phyloP scores from a whole-genome alignment of 2,888 invertebrate species.

The Hoplodrina ambigua region DNA sequence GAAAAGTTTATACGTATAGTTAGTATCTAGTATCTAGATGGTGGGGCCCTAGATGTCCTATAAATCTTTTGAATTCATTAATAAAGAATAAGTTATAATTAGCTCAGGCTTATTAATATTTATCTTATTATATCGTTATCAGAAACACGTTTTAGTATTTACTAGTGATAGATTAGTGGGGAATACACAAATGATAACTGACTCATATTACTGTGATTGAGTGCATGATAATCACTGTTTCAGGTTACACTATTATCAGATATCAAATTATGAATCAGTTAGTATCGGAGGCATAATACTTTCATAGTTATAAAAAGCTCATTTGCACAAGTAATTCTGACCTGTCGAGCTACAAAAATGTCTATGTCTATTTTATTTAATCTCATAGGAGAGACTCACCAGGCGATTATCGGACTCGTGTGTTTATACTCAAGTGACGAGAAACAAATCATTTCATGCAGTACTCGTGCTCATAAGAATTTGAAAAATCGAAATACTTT shows the following conservation, averaged over 20 bases:
- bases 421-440: neutral
- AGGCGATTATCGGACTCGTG: neutral
- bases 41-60: too few species aligned
- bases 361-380: neutral
- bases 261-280: conserved; percentile 5
- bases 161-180: conserved; percentile 1
- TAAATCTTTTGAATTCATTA: neutral
- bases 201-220: conserved; percentile 12
- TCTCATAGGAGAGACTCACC: neutral
- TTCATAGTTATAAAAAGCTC: neutral
- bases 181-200: conserved; percentile 6
- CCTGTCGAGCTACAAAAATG: too few species aligned
- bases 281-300: neutral
- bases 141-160: conserved; percentile 19
- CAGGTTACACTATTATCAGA: conserved; percentile 3
- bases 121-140: neutral
- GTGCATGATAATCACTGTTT: neutral
- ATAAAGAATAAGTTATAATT: neutral
- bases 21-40: too few species aligned
- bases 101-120: neutral
- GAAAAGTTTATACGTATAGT: too few species aligned
- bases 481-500: too few species aligned
- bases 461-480: too few species aligned
- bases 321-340: neutral
- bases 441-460: too few species aligned